Base-by-base conservation (phyloP, 2,113 vertebrate genomes). In the Coptodon bakossiorum region DNA sequence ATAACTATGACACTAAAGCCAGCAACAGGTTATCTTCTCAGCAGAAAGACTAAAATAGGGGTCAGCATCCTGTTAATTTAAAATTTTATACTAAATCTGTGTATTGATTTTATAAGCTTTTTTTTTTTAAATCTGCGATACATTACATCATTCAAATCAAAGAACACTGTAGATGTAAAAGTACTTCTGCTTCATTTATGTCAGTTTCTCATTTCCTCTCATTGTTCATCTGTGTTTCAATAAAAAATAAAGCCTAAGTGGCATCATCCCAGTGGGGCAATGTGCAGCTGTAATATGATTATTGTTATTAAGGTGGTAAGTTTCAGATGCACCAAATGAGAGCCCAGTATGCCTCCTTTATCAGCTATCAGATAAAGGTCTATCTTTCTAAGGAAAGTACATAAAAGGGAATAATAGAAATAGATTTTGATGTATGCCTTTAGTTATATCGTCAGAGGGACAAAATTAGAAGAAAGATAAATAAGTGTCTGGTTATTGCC, bases 271-370 rank as follows among this genome's bases (percentile, higher is more conserved):
- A 84, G 13, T 80, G 45, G 83, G 48, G n/a, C 66, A 92, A 83
- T 84, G 63, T 76, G 56, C 56, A 56, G 13, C 63, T 88, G 59
- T 84, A 90, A 92, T 87, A 66, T 5, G 29, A 93, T 93, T 86
- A 86, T 43, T 79, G 66, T 81, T 86, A 93, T 91, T 92, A 84
- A 92, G 86, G 85, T 89, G 76, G 88, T 48, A 88, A 52, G 45
- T 78, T 88, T 82, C 38, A 83, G 81, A 88, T 80, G 45, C 80
- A 56, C 52, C 57, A 89, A 91, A 90, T 82, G 19, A 31, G 79
- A 85, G 38, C 14, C 45, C 13, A 61, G 31, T 6, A 19, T n/a
- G 43, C 43, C 54, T 68, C 73, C 59, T 80, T 22, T 82, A 31
- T 17, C 4, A 45, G 80, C 80, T n/a, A 40, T 56, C 27, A 76